Percentiles rank a stretch among this genome's conserved stretches.
Evolutionary conservation across 2,888 invertebrate species (phyloP).

Genomic region (Bombylius discolor): DNA sequence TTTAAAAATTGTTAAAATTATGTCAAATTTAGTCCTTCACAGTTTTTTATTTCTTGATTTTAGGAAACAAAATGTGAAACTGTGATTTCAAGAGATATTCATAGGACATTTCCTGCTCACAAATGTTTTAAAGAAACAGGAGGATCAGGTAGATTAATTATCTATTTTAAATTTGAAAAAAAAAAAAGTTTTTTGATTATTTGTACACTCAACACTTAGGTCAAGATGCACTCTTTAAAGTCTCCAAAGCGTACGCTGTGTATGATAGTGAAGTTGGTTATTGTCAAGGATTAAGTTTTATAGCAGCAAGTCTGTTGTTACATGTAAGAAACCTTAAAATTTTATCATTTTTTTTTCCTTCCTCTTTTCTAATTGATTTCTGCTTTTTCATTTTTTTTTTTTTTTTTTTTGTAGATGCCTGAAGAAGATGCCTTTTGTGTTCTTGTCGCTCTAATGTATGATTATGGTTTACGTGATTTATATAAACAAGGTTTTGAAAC

Average conservation of each 20-base stretch:
- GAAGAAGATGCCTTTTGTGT: slow-evolving; percentile 99
- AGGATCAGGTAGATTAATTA: slow-evolving; percentile 40
- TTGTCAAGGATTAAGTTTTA: slow-evolving; percentile 96
- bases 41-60: slow-evolving; percentile 1
- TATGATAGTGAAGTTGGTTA: slow-evolving; percentile 97
- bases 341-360: neutral
- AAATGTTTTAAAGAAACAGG: slow-evolving; percentile 94
- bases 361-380: neutral
- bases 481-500: slow-evolving; percentile 96
- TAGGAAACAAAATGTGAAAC: slow-evolving; percentile 93
- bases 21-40: neutral
- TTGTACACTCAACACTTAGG: slow-evolving; percentile 41
- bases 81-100: slow-evolving; percentile 91
- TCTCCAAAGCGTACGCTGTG: slow-evolving; percentile 94
- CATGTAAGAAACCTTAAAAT: slow-evolving; percentile 56
- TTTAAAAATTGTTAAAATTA: neutral
- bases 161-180: neutral
- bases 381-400: neutral
- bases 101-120: slow-evolving; percentile 97
- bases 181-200: too few species aligned
- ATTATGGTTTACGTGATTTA: slow-evolving; percentile 83
- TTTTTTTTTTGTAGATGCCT: slow-evolving; percentile 69
- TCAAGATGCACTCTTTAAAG: slow-evolving; percentile 88
- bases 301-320: slow-evolving; percentile 87
- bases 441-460: slow-evolving; percentile 92